Base-by-base conservation (phyloP, 2,113 vertebrate species). In the Grantiella picta region DNA sequence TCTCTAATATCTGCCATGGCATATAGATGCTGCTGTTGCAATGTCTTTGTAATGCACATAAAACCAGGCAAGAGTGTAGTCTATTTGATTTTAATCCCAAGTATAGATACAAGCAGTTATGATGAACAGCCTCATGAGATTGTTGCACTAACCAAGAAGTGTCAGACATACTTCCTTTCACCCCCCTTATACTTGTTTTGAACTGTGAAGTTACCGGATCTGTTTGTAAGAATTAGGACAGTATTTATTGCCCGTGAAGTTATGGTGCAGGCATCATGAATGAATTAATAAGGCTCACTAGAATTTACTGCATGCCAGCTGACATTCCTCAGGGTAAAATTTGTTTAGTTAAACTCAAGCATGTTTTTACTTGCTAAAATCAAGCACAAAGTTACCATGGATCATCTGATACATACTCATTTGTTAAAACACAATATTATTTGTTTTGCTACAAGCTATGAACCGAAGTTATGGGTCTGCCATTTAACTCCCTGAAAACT, bases 301-400 rank as follows among this genome's bases (percentile, higher is more conserved):
- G 60, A 84, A 35, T 38, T 56, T 71, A 38, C 36, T 49, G 57
- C 65, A 24, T 79, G 94, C 84, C 78, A 85, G 85, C 36, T 3
- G 2, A 87, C 85, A 94, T 91, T 93, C 90, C 79, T 88, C 31
- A 8, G 70, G 40, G 88, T 56, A 90, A 79, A 50, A 88, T 72
- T 72, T 88, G 75, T 94, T 96, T 93, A 91, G 82, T 79, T 90
- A 79, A 94, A 95, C 66, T 91, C 81, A 93, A 93, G 84, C 40
- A 68, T 85, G 87, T 68, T 94, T 95, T 91, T 22, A 82, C 88
- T 94, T 61, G 70, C 90, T 94, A 90, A 94, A 91, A 85, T 90
- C 82, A 88, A 92, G 90, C 57, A 57, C 53, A 10, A 33, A 76
- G 87, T 90, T 87, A 76, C 73, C 57, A 93, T 25, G 84, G 66